These are phyloP conservation scores for Limosa lapponica DNA, from an alignment of 2,797 vertebrate species.

Conservation along the genomic window DNA sequence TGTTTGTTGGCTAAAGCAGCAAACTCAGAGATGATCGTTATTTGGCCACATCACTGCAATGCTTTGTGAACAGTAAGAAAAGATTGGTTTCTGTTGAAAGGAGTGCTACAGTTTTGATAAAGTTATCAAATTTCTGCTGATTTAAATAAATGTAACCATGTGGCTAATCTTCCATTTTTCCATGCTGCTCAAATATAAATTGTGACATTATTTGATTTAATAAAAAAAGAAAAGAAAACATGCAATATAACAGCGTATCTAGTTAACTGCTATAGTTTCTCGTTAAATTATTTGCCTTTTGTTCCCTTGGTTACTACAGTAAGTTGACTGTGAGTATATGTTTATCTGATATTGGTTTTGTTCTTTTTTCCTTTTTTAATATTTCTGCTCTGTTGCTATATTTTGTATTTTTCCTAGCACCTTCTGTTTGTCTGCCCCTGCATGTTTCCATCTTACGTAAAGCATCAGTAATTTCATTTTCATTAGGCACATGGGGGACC, in stretches of 20 bases:
- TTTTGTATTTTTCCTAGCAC: neutral
- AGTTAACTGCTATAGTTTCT: neutral
- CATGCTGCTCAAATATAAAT: neutral
- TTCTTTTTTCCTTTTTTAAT: neutral
- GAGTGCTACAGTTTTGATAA: neutral
- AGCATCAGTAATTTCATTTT: neutral
- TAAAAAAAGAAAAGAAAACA: neutral
- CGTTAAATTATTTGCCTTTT: neutral
- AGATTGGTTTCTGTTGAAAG: neutral
- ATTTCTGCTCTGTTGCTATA: neutral
- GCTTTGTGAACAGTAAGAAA: neutral
- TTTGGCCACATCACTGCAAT: neutral
- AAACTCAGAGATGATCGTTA: neutral
- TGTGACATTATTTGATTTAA: neutral
- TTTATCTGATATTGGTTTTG: neutral
- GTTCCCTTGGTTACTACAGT: neutral
- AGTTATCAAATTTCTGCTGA: neutral
- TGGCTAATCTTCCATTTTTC: neutral
- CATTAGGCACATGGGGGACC: neutral
- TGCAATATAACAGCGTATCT: neutral
- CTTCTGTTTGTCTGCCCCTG: neutral
- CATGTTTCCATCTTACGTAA: neutral
- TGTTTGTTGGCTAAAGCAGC: neutral
- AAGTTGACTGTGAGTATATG: neutral
- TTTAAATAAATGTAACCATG: neutral